Percentiles rank a stretch among this genome's conserved stretches.
phyloP scores from a whole-genome alignment of 2,797 vertebrate genomes.

The Chanos chanos region DNA sequence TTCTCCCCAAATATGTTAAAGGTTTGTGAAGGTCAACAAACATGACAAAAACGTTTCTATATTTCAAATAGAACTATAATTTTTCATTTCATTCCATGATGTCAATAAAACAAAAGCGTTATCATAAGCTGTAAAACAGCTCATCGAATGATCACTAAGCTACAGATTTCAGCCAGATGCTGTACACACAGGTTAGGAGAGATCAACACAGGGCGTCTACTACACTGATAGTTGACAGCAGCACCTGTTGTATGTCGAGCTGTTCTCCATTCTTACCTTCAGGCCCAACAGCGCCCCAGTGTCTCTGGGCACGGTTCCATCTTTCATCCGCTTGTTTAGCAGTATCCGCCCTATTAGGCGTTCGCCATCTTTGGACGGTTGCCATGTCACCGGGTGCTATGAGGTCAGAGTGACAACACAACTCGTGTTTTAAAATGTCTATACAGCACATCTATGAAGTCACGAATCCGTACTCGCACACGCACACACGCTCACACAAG shows the following conservation, averaged over 20 bases:
- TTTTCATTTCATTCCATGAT: too few species aligned
- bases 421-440: conserved; percentile 35
- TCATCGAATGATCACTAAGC: too few species aligned
- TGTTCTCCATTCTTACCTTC: conserved; percentile 75
- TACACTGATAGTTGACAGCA: too few species aligned
- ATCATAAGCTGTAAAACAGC: neutral
- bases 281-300: conserved; percentile 90
- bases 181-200: too few species aligned
- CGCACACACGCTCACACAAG: neutral
- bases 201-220: too few species aligned
- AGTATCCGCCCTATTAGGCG: conserved; percentile 92
- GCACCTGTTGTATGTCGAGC: too few species aligned
- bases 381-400: conserved; percentile 93
- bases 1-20: too few species aligned
- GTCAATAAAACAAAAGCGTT: neutral
- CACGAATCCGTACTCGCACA: neutral
- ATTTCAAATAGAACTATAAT: too few species aligned
- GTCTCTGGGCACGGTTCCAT: conserved; percentile 88
- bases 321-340: conserved; percentile 91
- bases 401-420: conserved; percentile 53
- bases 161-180: neutral
- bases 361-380: conserved; percentile 93
- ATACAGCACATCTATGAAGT: neutral
- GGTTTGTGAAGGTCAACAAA: too few species aligned
- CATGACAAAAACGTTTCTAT: too few species aligned